Percentiles rank a stretch among this genome's conserved stretches.
phyloP scores from a whole-genome alignment of 2,113 vertebrate genomes.

The Saiga tatarica region DNA sequence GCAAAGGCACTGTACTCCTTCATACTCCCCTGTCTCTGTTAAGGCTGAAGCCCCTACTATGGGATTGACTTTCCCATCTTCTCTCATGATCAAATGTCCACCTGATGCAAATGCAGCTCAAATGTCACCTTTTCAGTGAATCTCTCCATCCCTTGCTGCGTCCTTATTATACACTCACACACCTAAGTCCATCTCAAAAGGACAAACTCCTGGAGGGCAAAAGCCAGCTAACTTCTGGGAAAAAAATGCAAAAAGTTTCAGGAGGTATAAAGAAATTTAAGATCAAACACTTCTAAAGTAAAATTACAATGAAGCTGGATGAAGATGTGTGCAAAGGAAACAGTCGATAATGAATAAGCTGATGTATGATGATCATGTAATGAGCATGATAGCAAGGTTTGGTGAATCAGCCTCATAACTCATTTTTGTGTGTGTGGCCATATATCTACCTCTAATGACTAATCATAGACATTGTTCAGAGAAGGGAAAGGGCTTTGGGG shows the following conservation, averaged over 20 bases:
- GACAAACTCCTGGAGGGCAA: conserved; percentile 2
- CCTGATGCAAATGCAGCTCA: conserved; percentile 17
- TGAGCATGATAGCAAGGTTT: conserved; percentile 49
- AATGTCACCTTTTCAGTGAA: background rate
- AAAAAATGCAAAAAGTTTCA: background rate
- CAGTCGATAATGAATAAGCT: conserved; percentile 45
- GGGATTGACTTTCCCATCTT: background rate
- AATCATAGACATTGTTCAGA: conserved; percentile 30
- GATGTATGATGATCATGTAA: conserved; percentile 67
- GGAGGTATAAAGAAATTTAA: conserved; percentile 15
- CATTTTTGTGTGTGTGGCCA: conserved; percentile 30
- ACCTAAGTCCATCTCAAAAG: background rate
- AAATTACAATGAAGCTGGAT: background rate
- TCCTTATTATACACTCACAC: background rate
- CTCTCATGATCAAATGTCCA: background rate
- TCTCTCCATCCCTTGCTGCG: background rate
- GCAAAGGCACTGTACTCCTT: background rate
- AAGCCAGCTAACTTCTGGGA: background rate
- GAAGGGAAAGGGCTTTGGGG: background rate
- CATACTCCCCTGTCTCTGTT: background rate
- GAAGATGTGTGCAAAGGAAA: conserved; percentile 33
- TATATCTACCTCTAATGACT: conserved; percentile 54
- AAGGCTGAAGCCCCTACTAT: background rate
- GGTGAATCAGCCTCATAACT: conserved; percentile 64
- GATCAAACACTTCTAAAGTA: background rate